Base-by-base conservation (phyloP, 1,140 invertebrate species). In the Ylistrum balloti region DNA sequence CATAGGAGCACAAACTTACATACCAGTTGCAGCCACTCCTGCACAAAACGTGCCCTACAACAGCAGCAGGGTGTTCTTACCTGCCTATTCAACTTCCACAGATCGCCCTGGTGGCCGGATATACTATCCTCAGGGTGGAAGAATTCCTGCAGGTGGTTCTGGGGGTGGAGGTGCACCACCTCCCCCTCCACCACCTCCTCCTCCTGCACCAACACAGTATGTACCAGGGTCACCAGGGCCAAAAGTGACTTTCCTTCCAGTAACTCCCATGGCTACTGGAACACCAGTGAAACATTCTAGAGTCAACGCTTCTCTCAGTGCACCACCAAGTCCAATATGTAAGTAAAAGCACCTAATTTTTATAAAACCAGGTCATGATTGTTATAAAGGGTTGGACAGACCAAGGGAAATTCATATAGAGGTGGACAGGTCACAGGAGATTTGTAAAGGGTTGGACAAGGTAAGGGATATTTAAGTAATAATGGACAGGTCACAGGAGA, bases 281-380 rank as follows among this genome's bases (percentile, higher is more conserved):
- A 94, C 93, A 32, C 94, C 94, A 22, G 89, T 94, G 10, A 91
- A 89, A 28, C 56, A 74, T 28, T 88, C 45, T 11, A 33, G 91
- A 2, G 86, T 33, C 35, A 91, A 93, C 56, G 93, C 90, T 22
- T 93, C 92, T 0, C 89, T 91, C 32, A 91, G 90, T 33, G 88
- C 88, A 22, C 93, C 93, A 86, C 93, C 94, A 3, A 94, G 94
- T 90, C 93, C 94, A 9, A 94, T 94, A 86, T 87, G 94, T 94
- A 88, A 93, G 94, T 93, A 85, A 15, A n/a, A n/a, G n/a, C 35
- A 38, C 13, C 86, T 9, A 33, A 33, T 33, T 45, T 33, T 45
- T 45, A 0, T 9, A 15, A 45, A 17, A 74, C 56, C 56, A 17
- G 3, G 56, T 74, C 1, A 45, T 45, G 10, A 0, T 45, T 45